phyloP scores from a whole-genome alignment of 2,888 invertebrate species.

The Eilema griseolum region DNA sequence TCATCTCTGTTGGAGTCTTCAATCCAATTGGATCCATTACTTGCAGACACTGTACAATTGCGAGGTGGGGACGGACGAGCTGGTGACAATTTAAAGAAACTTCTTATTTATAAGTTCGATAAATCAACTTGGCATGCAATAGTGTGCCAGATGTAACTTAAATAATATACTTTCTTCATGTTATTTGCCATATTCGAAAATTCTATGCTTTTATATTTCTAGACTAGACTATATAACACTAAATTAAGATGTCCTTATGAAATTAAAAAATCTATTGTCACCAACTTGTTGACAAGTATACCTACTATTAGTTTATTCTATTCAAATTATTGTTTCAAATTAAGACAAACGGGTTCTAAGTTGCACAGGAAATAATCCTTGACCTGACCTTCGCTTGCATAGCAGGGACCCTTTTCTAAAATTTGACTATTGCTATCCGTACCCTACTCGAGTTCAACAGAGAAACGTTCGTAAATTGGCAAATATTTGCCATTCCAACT shows the following conservation, averaged over 20 bases:
- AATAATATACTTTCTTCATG: too few species aligned
- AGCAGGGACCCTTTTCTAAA: slow-evolving; percentile 14
- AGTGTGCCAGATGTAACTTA: too few species aligned
- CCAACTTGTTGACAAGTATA: not conserved
- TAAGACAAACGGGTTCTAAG: slow-evolving; percentile 10
- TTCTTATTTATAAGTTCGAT: too few species aligned
- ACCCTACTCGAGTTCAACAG: slow-evolving; percentile 22
- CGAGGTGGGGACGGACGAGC: slow-evolving; percentile 93
- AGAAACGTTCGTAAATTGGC: slow-evolving; percentile 31
- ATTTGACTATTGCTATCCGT: slow-evolving; percentile 22
- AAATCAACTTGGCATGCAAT: too few species aligned
- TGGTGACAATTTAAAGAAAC: slow-evolving; percentile 55
- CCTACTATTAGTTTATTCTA: not conserved
- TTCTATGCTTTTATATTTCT: not conserved
- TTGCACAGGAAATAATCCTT: slow-evolving; percentile 17
- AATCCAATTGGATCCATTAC: slow-evolving; percentile 84
- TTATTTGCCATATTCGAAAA: too few species aligned
- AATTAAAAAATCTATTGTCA: not conserved
- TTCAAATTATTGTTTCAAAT: slow-evolving; percentile 15
- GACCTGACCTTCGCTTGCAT: slow-evolving; percentile 14
- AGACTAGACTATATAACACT: too few species aligned
- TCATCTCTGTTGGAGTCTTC: slow-evolving; percentile 74
- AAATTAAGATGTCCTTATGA: too few species aligned
- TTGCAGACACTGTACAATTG: slow-evolving; percentile 93
- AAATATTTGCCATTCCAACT: slow-evolving; percentile 45